Evolutionary conservation across 2,888 invertebrate genomes (phyloP), one percentile per base, ranked within the genome.

Genomic region (Corythucha ciliata): DNA sequence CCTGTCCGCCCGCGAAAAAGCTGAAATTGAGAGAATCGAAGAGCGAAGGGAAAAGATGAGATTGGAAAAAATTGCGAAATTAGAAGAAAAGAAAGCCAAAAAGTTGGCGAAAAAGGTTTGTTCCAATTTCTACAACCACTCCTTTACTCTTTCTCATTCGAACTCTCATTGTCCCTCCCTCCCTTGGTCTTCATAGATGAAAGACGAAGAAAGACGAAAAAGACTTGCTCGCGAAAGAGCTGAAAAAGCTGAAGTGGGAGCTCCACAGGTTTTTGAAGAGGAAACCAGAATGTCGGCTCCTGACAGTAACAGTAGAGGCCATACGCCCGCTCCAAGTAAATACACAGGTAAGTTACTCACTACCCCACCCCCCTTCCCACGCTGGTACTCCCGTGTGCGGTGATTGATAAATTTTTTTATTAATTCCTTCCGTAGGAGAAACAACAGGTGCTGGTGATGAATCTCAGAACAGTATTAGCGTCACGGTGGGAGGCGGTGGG

Each of bases 381-480:
- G 29, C 29, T 29, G 10, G 29, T 29, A 29, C 8, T 10, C 29
- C 29, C n/a, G 10, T 10, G 8, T 8, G 8, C 14, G 37, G 37
- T 8, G 8, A 36, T 36, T 8, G 8, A 36, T 12, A 8, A 10
- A 12, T 7, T 36, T 36, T 36, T 36, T 7, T 10, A 8, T 14
- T 36, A 36, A 36, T 8, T 36, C 14, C 8, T 14, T 36, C 29
- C 37, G 37, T 37, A 44, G 51, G 51, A 10, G 51, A 51, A 3
- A 14, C 18, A 20, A 26, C 12, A n/a, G 24, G 42, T 24, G 16
- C 8, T 36, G 16, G 44, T 22, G 45, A 51, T 8, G 83, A 84
- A 67, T 87, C 87, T 4, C 85, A 86, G 67, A 85, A 83, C 63
- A 87, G 87, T n/a, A 77, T 84, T 60, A 87, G 86, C 65, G 81